Evolutionary conservation across 2,888 invertebrate species (phyloP).

Genomic region (Xylocampa areola): DNA sequence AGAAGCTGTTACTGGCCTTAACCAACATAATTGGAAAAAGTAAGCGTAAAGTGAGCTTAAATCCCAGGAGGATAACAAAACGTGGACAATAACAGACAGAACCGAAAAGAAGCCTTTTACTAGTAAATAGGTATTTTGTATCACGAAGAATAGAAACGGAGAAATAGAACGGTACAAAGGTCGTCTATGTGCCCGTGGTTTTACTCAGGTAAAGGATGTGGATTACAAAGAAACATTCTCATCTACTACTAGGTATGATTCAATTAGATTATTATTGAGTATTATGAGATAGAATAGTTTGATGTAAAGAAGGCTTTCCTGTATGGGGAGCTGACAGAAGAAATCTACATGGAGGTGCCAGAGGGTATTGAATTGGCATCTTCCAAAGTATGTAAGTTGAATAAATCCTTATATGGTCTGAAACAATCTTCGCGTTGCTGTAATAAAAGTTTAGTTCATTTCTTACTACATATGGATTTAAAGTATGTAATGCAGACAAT

Average conservation of each 20-base stretch:
- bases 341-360: too few relatives aligned
- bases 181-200: slow-evolving; percentile 21
- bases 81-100: slow-evolving; percentile 45
- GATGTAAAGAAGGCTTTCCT: too few relatives aligned
- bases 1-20: slow-evolving; percentile 48
- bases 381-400: slow-evolving; percentile 41
- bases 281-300: too few relatives aligned
- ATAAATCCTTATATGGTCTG: slow-evolving; percentile 54
- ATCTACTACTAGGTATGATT: too few relatives aligned
- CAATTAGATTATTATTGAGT: too few relatives aligned
- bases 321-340: too few relatives aligned
- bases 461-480: slow-evolving; percentile 51
- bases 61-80: slow-evolving; percentile 51
- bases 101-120: slow-evolving; percentile 42
- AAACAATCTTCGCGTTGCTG: slow-evolving; percentile 57
- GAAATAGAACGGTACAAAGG: slow-evolving; percentile 12
- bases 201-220: slow-evolving; percentile 11
- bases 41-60: slow-evolving; percentile 52
- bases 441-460: slow-evolving; percentile 49
- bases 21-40: slow-evolving; percentile 44
- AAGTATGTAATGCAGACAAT: slow-evolving; percentile 42
- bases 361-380: too few relatives aligned
- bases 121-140: slow-evolving; percentile 55
- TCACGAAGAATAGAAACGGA: slow-evolving; percentile 45
- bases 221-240: not conserved